phyloP scores from a whole-genome alignment of 2,113 vertebrate species.

The Xerus inauris region DNA sequence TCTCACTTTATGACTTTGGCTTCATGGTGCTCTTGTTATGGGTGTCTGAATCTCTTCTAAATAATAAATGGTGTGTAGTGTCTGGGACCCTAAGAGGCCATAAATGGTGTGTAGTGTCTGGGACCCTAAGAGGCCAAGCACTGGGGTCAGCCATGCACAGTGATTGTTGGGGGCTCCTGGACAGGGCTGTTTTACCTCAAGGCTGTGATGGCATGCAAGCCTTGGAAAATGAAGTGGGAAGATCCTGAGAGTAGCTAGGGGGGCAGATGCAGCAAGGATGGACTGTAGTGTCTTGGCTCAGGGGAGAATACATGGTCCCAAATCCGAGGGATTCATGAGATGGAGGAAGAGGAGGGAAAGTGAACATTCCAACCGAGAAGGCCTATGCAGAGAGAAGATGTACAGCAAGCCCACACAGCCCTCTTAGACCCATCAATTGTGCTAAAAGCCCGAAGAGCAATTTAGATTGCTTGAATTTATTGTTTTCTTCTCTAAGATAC shows the following conservation, averaged over 20 bases:
- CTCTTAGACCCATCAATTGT: neutral
- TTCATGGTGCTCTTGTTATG: neutral
- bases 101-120: neutral
- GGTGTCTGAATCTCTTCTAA: neutral
- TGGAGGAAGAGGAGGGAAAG: neutral
- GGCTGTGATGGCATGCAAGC: rapidly evolving
- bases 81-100: neutral
- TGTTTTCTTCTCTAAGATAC: neutral
- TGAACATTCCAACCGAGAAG: neutral
- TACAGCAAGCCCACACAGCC: rapidly evolving
- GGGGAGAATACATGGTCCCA: neutral
- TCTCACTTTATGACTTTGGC: neutral
- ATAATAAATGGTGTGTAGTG: neutral
- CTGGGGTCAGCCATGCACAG: rapidly evolving
- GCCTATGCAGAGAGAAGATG: neutral
- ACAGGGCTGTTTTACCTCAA: rapidly evolving
- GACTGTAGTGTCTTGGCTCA: neutral
- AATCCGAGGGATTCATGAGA: neutral
- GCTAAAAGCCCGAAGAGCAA: neutral
- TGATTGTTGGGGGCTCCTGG: rapidly evolving
- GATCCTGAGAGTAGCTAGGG: neutral
- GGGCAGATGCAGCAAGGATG: too few species aligned
- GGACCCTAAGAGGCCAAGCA: neutral
- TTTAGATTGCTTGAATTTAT: neutral
- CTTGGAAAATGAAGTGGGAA: neutral